Conservation (phyloP, 2,797 vertebrate species). For the Rhinichthys osculus region DNA sequence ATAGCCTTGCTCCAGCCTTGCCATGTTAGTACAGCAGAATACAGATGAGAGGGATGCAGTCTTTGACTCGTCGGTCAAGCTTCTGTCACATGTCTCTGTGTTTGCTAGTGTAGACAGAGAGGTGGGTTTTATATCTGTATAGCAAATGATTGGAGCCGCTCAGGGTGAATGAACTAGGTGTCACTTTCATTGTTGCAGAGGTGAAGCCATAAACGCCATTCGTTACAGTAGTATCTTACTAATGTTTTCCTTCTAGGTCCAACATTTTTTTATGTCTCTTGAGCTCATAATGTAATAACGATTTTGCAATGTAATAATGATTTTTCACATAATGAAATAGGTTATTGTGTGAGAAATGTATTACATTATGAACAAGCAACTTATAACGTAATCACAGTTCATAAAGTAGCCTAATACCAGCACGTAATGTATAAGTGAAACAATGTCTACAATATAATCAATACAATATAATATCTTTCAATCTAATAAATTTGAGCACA, state of each 20-base stretch:
- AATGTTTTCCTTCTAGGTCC: background rate
- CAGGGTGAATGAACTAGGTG: constrained; percentile 55
- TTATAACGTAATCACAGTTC: no score
- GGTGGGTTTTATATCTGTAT: constrained; percentile 51
- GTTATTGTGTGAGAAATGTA: no score
- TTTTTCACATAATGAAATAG: no score
- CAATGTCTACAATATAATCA: no score
- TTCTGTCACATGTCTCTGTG: constrained; percentile 42
- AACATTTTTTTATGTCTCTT: no score
- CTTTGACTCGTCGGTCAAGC: constrained; percentile 70
- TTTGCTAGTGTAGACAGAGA: background rate
- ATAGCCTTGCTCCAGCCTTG: constrained; percentile 61
- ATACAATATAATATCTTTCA: no score
- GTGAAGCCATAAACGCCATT: background rate
- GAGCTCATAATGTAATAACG: no score
- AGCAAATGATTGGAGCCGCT: constrained; percentile 7
- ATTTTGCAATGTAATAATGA: no score
- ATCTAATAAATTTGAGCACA: no score
- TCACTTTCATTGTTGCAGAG: constrained; percentile 27
- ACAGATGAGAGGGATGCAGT: constrained; percentile 10
- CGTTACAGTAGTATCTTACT: background rate
- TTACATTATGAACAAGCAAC: no score
- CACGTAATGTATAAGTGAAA: no score
- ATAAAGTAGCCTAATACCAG: no score
- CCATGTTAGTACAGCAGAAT: constrained; percentile 47